phyloP scores from a whole-genome alignment of 2,888 invertebrate genomes.

The Meganola albula region DNA sequence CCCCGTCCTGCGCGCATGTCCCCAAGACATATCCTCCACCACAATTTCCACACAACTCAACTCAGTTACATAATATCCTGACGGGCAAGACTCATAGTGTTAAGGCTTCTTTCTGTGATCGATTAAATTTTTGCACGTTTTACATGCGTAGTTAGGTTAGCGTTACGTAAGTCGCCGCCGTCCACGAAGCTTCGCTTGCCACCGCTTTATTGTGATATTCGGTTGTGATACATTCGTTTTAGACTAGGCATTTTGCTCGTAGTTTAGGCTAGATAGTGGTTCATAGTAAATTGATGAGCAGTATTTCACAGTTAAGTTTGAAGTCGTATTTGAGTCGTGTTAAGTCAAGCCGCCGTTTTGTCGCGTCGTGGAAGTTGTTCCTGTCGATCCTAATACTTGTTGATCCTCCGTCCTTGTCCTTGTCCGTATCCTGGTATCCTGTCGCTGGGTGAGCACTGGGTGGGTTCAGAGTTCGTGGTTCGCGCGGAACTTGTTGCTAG shows the following conservation, averaged over 20 bases:
- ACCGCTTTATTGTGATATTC: slow-evolving; percentile 73
- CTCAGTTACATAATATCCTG: slow-evolving; percentile 68
- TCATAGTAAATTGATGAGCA: slow-evolving; percentile 17
- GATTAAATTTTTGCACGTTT: slow-evolving; percentile 68
- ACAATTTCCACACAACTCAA: slow-evolving; percentile 54
- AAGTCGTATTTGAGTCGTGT: slow-evolving; percentile 40
- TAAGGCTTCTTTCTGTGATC: slow-evolving; percentile 76
- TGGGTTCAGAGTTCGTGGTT: slow-evolving; percentile 29
- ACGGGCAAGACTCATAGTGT: slow-evolving; percentile 59
- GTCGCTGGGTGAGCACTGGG: slow-evolving; percentile 44
- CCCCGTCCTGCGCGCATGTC: slow-evolving; percentile 66
- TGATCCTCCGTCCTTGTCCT: slow-evolving; percentile 27
- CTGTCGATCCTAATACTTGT: slow-evolving; percentile 37
- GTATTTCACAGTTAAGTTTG: slow-evolving; percentile 16
- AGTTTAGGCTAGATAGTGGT: slow-evolving; percentile 34
- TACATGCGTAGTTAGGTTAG: slow-evolving; percentile 63
- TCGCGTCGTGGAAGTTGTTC: slow-evolving; percentile 35
- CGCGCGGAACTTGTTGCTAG: slow-evolving; percentile 51
- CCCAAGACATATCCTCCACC: slow-evolving; percentile 47
- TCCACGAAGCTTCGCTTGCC: slow-evolving; percentile 76
- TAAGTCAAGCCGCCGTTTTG: slow-evolving; percentile 42
- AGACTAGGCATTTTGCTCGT: slow-evolving; percentile 72
- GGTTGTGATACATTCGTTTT: slow-evolving; percentile 70
- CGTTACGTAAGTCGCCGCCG: slow-evolving; percentile 74
- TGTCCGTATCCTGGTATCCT: slow-evolving; percentile 29